phyloP scores from a whole-genome alignment of 2,113 vertebrate species.

The Panthera uncia region DNA sequence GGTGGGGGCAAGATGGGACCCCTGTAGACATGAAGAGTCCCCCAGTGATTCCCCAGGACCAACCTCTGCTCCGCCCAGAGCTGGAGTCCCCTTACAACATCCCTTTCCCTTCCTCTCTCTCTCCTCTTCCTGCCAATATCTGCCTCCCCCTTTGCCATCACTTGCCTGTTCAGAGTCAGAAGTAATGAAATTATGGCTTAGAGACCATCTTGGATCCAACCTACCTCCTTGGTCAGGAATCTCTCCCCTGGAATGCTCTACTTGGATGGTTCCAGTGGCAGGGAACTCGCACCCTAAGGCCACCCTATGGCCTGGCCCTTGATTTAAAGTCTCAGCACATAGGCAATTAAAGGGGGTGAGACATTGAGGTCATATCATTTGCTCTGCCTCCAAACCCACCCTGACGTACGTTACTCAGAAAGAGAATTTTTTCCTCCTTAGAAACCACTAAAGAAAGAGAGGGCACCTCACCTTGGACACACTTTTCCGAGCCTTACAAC shows the following conservation, averaged over 20 bases:
- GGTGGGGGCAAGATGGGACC: not conserved
- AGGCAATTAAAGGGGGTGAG: not conserved
- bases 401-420: not conserved
- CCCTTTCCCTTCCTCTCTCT: not conserved
- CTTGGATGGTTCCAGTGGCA: not conserved
- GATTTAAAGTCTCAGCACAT: not conserved
- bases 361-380: not conserved
- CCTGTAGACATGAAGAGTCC: not conserved
- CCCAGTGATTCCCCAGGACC: not conserved
- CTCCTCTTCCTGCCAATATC: not conserved
- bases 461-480: not conserved
- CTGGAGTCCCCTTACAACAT: not conserved
- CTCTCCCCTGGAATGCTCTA: not conserved
- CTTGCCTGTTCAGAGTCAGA: not conserved
- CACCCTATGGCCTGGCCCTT: not conserved
- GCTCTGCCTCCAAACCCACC: not conserved
- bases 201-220: not conserved
- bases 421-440: not conserved
- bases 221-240: not conserved
- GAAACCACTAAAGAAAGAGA: not conserved
- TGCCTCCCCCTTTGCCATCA: not conserved
- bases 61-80: not conserved
- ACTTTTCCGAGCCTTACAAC: not conserved
- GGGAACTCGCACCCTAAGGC: not conserved
- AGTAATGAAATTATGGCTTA: not conserved